Base-by-base conservation (phyloP, 92 coral and sea anemone species). In the Porites evermanni region DNA sequence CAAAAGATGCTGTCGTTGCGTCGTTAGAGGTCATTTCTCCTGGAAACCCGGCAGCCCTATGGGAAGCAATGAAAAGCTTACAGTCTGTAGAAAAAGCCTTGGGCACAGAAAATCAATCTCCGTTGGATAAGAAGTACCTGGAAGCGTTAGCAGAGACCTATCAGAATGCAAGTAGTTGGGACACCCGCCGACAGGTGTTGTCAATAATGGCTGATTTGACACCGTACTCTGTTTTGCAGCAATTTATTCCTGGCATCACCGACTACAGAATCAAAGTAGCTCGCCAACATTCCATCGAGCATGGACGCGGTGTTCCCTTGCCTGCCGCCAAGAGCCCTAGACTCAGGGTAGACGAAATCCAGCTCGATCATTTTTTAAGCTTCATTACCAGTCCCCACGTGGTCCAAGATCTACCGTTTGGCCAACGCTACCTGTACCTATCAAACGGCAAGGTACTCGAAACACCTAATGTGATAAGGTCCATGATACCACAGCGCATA, bases 201-300 rank as follows among this genome's bases (percentile, higher is more conserved):
- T 86, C 92, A 61, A 80, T 91, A 51, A 91, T 88, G 74, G 94
- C 89, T 66, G 92, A 91, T 75, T 83, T 91, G 61, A 85, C 84
- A 64, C 79, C 92, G 18, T 89, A 71, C 63, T 80, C 75, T 17
- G 32, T 72, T 67, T 70, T 91, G 56, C 94, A 91, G 72, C 79
- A 83, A 69, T 91, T 77, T 79, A 83, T 91, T 53, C 92, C 94
- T 12, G 87, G 92, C 67, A 60, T 89, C 50, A 84, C 92, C 7
- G 75, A 70, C 20, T 75, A 89, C 53, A 76, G 92, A 61, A 72
- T 84, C 53, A 78, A 79, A 79, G 23, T 67, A 51, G 93, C 89
- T 17, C 56, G 92, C 52, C 72, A 65, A 24, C 93, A 89, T 64
- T 64, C 71, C 13, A 60, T 85, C 72, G 65, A 84, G 78, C 52